Conservation (phyloP, 2,113 vertebrate genomes). For the Antechinus flavipes region DNA sequence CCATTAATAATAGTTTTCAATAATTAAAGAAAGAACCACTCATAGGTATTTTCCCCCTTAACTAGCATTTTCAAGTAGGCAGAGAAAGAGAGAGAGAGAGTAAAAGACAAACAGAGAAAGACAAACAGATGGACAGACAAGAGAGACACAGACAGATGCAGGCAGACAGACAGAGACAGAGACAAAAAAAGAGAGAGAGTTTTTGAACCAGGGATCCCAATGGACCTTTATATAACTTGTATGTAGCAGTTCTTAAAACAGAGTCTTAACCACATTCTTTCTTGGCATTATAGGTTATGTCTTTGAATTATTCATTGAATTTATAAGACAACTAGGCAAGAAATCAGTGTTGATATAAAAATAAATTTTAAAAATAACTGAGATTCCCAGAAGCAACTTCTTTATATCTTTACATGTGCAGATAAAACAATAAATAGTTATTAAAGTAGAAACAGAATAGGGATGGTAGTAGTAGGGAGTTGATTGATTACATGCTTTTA, state of each 20-base stretch:
- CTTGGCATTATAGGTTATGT: not conserved
- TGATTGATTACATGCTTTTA: not conserved
- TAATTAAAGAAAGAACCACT: constrained; percentile 44
- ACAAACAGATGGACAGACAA: not conserved
- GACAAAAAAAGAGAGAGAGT: not conserved
- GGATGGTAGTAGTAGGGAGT: not conserved
- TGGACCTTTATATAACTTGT: not conserved
- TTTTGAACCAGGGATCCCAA: not conserved
- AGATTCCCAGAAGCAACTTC: not conserved
- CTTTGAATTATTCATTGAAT: not conserved
- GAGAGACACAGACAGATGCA: not conserved
- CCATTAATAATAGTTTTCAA: constrained; percentile 44
- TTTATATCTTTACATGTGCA: not conserved
- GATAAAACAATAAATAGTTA: not conserved
- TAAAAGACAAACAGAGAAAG: not conserved
- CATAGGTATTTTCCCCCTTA: not conserved
- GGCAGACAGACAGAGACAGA: not conserved
- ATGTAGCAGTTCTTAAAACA: not conserved
- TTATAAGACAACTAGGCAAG: not conserved
- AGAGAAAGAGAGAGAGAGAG: too few species aligned
- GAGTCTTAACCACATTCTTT: not conserved
- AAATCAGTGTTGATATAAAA: not conserved
- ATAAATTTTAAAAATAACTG: not conserved
- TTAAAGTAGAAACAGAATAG: not conserved
- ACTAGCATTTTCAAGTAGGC: constrained; percentile 5